A percentile compares a stretch with the other conserved stretches of the same genome.
Evolutionary conservation across 2,113 vertebrate genomes (phyloP).

Genomic region (Terrapene triunguis): DNA sequence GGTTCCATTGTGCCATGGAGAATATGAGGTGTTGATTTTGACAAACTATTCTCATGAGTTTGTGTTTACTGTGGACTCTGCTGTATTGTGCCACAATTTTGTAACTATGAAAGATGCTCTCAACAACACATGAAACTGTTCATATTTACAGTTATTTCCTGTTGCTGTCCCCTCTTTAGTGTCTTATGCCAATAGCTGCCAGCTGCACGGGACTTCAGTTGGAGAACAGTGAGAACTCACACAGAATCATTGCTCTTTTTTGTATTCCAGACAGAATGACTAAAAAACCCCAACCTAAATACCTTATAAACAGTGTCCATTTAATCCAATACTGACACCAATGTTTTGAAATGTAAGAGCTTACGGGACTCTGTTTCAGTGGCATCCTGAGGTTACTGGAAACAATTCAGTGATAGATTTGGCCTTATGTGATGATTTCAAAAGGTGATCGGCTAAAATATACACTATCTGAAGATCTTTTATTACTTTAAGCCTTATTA

Average conservation of each 20-base stretch:
- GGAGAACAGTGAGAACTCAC: background rate
- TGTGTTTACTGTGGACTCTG: background rate
- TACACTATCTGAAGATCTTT: background rate
- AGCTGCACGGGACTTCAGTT: rapidly evolving
- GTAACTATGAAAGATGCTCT: background rate
- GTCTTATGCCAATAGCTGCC: background rate
- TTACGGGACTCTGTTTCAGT: background rate
- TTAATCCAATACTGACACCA: background rate
- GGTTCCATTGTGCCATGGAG: background rate
- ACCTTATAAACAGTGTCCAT: background rate
- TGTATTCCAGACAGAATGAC: rapidly evolving
- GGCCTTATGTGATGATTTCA: background rate
- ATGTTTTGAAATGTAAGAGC: background rate
- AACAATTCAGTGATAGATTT: background rate
- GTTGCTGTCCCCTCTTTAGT: background rate
- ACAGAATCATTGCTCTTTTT: background rate
- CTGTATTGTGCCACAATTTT: background rate
- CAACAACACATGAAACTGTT: background rate
- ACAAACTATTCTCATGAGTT: background rate
- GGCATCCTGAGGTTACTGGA: background rate
- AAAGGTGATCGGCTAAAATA: background rate
- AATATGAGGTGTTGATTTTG: background rate
- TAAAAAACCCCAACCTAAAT: background rate
- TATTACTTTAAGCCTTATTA: background rate
- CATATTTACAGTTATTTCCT: background rate